A percentile compares a stretch with the other conserved stretches of the same genome.
Evolutionary conservation across 2,113 vertebrate genomes (phyloP).

Genomic region (Lichenostomus cassidix): DNA sequence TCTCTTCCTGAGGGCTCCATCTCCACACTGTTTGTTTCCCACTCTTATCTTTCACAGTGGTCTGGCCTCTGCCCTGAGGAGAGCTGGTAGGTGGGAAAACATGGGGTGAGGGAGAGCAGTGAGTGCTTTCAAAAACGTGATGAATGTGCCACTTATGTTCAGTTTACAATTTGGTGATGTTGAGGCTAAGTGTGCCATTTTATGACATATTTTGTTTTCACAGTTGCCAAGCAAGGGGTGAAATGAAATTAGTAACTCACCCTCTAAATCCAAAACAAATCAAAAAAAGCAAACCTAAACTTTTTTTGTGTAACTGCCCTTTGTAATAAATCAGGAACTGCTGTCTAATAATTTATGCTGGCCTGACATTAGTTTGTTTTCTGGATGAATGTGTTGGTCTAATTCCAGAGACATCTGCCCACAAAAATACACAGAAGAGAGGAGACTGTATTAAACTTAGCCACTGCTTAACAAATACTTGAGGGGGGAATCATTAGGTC

Average conservation of each 20-base stretch:
- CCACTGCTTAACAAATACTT: neutral
- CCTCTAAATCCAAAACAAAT: neutral
- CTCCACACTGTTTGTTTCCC: neutral
- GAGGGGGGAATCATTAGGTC: neutral
- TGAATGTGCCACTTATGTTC: conserved; percentile 3
- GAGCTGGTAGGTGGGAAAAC: neutral
- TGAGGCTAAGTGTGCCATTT: neutral
- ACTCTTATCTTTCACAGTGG: neutral
- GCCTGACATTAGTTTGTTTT: neutral
- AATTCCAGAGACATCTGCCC: conserved; percentile 15
- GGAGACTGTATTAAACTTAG: neutral
- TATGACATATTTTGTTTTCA: conserved; percentile 19
- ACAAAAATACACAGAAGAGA: neutral
- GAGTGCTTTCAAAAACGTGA: neutral
- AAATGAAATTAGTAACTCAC: neutral
- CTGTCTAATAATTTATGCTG: neutral
- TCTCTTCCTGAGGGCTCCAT: neutral
- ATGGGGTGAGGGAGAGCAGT: neutral
- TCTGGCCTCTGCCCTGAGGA: neutral
- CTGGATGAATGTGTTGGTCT: neutral
- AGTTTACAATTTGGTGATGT: neutral
- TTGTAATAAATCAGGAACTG: neutral
- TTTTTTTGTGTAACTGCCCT: neutral
- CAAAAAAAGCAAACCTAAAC: neutral
- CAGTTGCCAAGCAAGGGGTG: neutral